phyloP scores from a whole-genome alignment of 1,140 invertebrate species.

The silkworm (Bombyx mori) region DNA sequence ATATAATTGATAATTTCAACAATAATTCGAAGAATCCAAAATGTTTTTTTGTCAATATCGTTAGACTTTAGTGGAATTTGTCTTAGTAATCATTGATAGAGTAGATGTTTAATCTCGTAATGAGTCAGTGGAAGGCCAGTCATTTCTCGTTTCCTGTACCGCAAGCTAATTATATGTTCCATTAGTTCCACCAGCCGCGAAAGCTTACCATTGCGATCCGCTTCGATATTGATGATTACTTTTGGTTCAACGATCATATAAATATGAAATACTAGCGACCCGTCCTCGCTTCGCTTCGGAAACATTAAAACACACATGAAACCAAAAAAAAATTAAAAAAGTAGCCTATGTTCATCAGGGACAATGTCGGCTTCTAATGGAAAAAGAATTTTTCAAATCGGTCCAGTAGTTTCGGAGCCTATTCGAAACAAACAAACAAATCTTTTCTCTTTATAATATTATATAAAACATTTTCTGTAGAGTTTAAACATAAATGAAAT shows the following conservation, averaged over 20 bases:
- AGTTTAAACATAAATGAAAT: too few species aligned
- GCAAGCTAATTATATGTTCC: conserved; percentile 40
- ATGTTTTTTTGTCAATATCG: conserved; percentile 14
- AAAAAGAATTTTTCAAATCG: too few species aligned
- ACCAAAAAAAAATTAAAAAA: too few species aligned
- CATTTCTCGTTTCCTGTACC: conserved; percentile 51
- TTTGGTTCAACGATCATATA: conserved; percentile 16
- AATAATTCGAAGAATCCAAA: too few species aligned
- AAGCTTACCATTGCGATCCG: conserved; percentile 33
- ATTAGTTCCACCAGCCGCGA: conserved; percentile 54
- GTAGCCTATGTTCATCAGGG: too few species aligned
- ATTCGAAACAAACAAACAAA: not conserved
- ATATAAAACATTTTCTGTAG: too few species aligned
- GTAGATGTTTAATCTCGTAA: conserved; percentile 27
- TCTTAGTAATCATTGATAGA: conserved; percentile 27
- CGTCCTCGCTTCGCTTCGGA: too few species aligned
- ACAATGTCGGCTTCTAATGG: too few species aligned
- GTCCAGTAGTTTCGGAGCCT: too few species aligned
- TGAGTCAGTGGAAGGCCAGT: conserved; percentile 47
- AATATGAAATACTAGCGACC: not conserved
- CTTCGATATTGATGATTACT: conserved; percentile 24
- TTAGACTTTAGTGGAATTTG: conserved; percentile 5
- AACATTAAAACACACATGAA: too few species aligned
- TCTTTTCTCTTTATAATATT: too few species aligned
- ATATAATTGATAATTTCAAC: too few species aligned